A percentile compares a stretch with the other conserved stretches of the same genome.
Evolutionary conservation across 2,113 vertebrate species (phyloP).

Genomic region (Stomatorhinus ivindoensis): DNA sequence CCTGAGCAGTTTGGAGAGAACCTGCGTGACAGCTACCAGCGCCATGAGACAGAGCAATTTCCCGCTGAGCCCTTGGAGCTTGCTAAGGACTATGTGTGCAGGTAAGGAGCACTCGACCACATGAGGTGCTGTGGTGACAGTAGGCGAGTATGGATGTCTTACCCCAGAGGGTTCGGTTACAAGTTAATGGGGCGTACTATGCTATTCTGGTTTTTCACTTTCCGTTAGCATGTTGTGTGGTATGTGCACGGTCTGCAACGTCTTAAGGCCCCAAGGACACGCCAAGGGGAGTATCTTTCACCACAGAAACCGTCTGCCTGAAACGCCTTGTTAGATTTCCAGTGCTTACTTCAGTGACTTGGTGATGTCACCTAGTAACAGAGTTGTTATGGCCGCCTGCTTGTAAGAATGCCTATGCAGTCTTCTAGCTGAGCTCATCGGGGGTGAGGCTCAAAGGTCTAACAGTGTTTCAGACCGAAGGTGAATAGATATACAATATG

Average conservation of each 20-base stretch:
- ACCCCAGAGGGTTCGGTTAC: no score
- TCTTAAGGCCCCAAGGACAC: not conserved
- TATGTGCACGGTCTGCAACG: not conserved
- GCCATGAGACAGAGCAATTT: constrained; percentile 96
- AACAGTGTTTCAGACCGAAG: not conserved
- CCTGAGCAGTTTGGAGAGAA: constrained; percentile 98
- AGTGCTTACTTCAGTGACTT: not conserved
- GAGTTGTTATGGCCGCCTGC: not conserved
- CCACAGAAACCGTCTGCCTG: not conserved
- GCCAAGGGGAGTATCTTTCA: not conserved
- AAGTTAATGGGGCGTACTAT: not conserved
- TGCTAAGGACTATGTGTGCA: constrained; percentile 95
- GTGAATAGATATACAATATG: not conserved
- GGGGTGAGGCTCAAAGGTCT: not conserved
- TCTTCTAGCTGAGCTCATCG: not conserved
- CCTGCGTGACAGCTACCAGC: constrained; percentile 93
- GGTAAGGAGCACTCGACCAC: constrained; percentile 44
- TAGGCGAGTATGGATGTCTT: not conserved
- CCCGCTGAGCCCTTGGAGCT: constrained; percentile 92
- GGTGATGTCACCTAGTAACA: not conserved
- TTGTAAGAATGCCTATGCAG: not conserved
- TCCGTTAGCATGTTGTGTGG: not conserved
- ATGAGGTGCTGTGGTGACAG: not conserved
- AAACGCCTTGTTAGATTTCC: not conserved
- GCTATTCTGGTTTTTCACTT: not conserved